Percentiles rank a stretch among this genome's conserved stretches.
These are phyloP conservation scores for Barbus barbus DNA, from an alignment of 2,113 vertebrate genomes.

Conservation along the genomic window DNA sequence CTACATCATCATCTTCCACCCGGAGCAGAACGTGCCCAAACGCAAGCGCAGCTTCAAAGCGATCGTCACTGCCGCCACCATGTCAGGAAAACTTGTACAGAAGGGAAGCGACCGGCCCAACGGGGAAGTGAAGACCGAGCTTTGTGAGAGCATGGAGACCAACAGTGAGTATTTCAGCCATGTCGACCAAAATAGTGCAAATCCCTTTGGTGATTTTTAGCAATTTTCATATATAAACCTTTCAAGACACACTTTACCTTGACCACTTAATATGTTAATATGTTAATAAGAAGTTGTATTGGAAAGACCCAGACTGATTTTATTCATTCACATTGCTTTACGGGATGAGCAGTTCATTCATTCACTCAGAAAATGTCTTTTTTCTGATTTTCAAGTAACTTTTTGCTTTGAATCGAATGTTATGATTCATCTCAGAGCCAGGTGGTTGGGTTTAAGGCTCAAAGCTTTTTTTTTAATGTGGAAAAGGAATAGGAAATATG, in stretches of 20 bases:
- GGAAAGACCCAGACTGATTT: not conserved
- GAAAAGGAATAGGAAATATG: not conserved
- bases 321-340: not conserved
- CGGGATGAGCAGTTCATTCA: not conserved
- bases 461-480: not conserved
- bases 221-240: not conserved
- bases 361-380: not conserved
- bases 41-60: slow-evolving; percentile 97
- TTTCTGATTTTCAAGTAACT: not conserved
- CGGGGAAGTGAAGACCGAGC: slow-evolving; percentile 96
- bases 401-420: not conserved
- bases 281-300: not conserved
- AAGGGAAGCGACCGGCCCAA: slow-evolving; percentile 95
- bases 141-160: slow-evolving; percentile 99
- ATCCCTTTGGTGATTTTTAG: too few species aligned
- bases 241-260: too few species aligned
- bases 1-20: slow-evolving; percentile 97
- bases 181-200: slow-evolving; percentile 45
- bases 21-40: slow-evolving; percentile 97
- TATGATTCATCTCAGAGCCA: not conserved
- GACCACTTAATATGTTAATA: too few species aligned
- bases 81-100: slow-evolving; percentile 91
- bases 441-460: not conserved
- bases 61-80: slow-evolving; percentile 94
- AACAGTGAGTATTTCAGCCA: slow-evolving; percentile 90